Percentiles rank a stretch among this genome's conserved stretches.
These are phyloP conservation scores for Agrotis segetum DNA, from an alignment of 2,888 invertebrate species.

Conservation along the genomic window DNA sequence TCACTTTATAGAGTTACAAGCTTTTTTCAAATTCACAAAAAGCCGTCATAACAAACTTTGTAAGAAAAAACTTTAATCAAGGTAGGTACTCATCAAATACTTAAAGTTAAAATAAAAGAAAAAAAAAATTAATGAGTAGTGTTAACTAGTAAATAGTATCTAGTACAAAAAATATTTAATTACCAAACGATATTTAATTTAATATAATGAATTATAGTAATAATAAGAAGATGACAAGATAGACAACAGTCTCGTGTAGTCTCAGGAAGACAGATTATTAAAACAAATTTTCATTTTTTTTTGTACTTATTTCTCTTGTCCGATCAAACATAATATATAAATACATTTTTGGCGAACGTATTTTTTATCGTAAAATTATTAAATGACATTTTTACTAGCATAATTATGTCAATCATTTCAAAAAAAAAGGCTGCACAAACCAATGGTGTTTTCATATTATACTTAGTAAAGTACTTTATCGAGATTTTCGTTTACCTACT, in stretches of 20 bases:
- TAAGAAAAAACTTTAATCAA: constrained; percentile 15
- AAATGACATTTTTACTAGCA: too few relatives aligned
- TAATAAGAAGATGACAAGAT: constrained; percentile 1
- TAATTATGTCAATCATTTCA: too few relatives aligned
- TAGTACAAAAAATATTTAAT: constrained; percentile 4
- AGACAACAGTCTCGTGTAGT: background rate
- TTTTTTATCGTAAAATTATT: too few relatives aligned
- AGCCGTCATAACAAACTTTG: background rate
- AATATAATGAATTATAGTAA: background rate
- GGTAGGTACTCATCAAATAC: background rate
- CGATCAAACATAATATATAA: too few relatives aligned
- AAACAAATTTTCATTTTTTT: background rate
- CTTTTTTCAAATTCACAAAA: constrained; percentile 20
- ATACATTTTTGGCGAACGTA: too few relatives aligned
- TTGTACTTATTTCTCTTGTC: too few relatives aligned
- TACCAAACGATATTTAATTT: background rate
- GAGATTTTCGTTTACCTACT: too few relatives aligned
- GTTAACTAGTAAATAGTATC: constrained; percentile 12
- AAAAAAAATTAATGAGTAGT: background rate
- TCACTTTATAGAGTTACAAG: background rate
- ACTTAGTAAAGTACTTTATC: too few relatives aligned
- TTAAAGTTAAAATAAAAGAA: background rate
- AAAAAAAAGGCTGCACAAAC: too few relatives aligned
- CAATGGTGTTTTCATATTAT: too few relatives aligned
- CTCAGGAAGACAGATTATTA: background rate